Conservation (phyloP, 2,113 vertebrate genomes). For the Paratilapia polleni region DNA sequence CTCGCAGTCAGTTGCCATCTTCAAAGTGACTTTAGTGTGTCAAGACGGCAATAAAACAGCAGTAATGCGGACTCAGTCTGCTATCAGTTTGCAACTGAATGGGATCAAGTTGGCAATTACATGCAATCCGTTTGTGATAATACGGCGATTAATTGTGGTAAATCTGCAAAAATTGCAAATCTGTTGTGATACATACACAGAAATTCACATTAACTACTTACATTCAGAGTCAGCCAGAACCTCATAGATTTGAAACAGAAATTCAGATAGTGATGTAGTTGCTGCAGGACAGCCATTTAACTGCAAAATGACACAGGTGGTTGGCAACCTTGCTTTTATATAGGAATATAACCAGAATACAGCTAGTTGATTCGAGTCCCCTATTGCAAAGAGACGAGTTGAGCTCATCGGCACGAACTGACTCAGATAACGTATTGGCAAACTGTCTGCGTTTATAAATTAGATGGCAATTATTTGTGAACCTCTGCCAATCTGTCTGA, state of each 20-base stretch:
- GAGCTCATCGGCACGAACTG: no score
- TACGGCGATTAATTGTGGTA: background rate
- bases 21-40: background rate
- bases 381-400: background rate
- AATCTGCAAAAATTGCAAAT: background rate
- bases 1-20: fast-evolving
- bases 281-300: background rate
- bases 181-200: background rate
- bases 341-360: background rate
- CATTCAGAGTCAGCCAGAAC: background rate
- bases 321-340: background rate
- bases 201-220: background rate
- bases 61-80: background rate
- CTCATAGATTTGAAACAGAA: background rate
- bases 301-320: background rate
- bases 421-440: background rate
- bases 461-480: background rate
- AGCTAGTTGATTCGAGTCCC: background rate
- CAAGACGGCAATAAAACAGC: no score
- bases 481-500: background rate
- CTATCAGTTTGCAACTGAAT: background rate
- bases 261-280: background rate
- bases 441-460: background rate
- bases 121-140: background rate
- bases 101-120: background rate